Conservation (phyloP, 2,888 invertebrate species). For the Idaea dimidiata region DNA sequence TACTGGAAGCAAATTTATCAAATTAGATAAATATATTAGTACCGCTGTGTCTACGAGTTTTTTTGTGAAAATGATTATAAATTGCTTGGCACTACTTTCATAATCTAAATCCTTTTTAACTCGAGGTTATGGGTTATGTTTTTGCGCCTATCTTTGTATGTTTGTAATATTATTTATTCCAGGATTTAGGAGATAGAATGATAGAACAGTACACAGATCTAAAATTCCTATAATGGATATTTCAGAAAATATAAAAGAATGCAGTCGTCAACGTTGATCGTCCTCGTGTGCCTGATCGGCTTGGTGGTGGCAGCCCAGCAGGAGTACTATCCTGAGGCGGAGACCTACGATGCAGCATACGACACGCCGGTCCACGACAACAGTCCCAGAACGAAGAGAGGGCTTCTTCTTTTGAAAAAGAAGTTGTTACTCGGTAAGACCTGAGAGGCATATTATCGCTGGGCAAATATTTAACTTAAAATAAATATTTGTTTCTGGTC, state of each 20-base stretch:
- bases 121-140: no score
- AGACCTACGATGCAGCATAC: constrained; percentile 43
- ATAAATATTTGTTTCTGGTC: no score
- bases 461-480: no score
- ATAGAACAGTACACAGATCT: not conserved
- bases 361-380: constrained; percentile 57
- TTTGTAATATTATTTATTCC: no score
- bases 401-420: constrained; percentile 66
- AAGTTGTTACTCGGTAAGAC: constrained; percentile 67
- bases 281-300: constrained; percentile 64
- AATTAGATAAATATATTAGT: no score
- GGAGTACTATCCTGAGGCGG: constrained; percentile 42
- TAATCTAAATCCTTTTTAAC: no score
- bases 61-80: no score
- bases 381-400: constrained; percentile 65
- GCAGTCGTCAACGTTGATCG: constrained; percentile 65
- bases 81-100: no score
- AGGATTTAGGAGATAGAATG: not conserved
- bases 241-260: constrained; percentile 51
- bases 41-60: no score
- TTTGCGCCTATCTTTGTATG: no score
- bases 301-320: constrained; percentile 51
- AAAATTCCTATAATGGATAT: constrained; percentile 18
- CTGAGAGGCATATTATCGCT: not conserved
- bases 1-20: no score